phyloP scores from a whole-genome alignment of 2,797 vertebrate genomes.

The Hoplostethus mediterraneus region DNA sequence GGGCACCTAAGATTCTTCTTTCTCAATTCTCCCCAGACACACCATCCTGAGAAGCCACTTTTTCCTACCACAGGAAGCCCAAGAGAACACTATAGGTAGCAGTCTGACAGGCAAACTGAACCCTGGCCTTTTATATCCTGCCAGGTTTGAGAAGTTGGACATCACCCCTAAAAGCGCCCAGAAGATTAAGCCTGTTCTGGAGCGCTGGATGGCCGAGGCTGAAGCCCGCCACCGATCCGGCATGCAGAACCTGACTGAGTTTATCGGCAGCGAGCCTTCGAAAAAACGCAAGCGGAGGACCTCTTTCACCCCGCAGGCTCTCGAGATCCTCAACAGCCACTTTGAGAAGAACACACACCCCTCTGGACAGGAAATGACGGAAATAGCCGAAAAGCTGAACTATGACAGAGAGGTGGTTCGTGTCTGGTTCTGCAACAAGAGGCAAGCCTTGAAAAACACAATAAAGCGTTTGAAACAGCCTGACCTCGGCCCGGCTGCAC shows the following conservation, averaged over 20 bases:
- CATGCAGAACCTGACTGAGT: conserved; percentile 99
- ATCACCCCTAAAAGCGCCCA: conserved; percentile 99
- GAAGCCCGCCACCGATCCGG: conserved; percentile 99
- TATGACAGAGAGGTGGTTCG: conserved; percentile 99
- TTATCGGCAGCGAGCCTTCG: conserved; percentile 99
- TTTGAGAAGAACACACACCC: conserved; percentile 99
- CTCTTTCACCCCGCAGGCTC: conserved; percentile 99
- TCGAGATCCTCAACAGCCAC: conserved; percentile 99
- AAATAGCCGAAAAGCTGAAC: conserved; percentile 99
- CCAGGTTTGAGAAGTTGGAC: conserved; percentile 99
- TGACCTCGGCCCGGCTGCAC: conserved; percentile 86
- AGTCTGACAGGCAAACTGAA: conserved; percentile 99
- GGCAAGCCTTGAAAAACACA: conserved; percentile 99
- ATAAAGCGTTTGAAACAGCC: conserved; percentile 99
- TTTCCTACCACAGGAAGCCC: conserved; percentile 99
- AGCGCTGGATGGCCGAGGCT: conserved; percentile 99
- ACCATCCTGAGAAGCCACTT: conserved; percentile 99
- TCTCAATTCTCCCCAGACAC: conserved; percentile 99
- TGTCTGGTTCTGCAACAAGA: conserved; percentile 99
- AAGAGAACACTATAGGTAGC: conserved; percentile 99
- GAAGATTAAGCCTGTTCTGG: conserved; percentile 99
- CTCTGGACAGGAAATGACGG: conserved; percentile 99
- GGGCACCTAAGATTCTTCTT: conserved; percentile 99
- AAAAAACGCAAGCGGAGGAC: conserved; percentile 99
- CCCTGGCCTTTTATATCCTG: conserved; percentile 99